These are phyloP conservation scores for Craseonycteris thonglongyai DNA, from an alignment of 2,113 vertebrate species.

Conservation along the genomic window DNA sequence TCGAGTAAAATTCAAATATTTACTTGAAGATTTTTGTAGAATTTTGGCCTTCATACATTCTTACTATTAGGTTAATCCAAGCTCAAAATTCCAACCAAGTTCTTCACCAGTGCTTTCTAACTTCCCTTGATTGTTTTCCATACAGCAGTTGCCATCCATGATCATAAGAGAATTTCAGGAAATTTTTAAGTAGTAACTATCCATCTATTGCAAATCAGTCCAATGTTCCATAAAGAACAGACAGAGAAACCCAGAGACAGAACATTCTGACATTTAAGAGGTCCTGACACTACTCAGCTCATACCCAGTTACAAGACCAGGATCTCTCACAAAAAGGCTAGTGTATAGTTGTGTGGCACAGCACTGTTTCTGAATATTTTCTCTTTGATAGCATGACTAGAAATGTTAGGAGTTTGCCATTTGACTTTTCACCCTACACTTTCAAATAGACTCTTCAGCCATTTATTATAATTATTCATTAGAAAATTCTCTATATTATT, in stretches of 20 bases:
- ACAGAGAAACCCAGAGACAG: slow-evolving; percentile 34
- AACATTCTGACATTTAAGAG: slow-evolving; percentile 76
- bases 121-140: background rate
- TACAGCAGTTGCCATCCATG: background rate
- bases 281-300: slow-evolving; percentile 66
- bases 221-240: slow-evolving; percentile 47
- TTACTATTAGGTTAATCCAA: background rate
- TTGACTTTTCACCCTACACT: background rate
- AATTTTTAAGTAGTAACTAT: background rate
- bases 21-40: background rate
- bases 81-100: background rate
- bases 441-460: background rate
- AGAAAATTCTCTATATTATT: background rate
- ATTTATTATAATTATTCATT: slow-evolving; percentile 41
- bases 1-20: background rate
- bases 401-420: slow-evolving; percentile 55
- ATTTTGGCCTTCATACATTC: background rate
- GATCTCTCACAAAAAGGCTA: slow-evolving; percentile 61
- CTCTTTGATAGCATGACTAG: slow-evolving; percentile 12
- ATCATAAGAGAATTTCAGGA: background rate
- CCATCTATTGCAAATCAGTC: background rate
- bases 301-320: slow-evolving; percentile 6
- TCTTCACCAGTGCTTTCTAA: background rate
- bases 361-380: slow-evolving; percentile 59
- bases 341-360: slow-evolving; percentile 46